Conservation (phyloP, 2,113 vertebrate species). For the Vidua chalybeata region DNA sequence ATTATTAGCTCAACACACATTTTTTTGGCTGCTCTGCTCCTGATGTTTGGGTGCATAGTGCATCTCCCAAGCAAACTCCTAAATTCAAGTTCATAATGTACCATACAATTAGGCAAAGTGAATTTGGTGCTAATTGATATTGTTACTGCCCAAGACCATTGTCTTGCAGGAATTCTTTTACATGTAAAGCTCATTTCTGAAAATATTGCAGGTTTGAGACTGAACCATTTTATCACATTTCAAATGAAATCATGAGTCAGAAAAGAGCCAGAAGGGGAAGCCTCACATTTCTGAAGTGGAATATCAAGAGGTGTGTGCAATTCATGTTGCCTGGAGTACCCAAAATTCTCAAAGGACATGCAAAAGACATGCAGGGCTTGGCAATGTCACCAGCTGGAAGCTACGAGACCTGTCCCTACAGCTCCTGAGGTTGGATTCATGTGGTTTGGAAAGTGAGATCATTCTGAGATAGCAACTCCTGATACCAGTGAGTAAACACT, state of each 20-base stretch:
- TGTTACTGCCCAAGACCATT: fast-evolving
- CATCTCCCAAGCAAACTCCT: background rate
- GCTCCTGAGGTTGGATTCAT: background rate
- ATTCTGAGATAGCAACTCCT: background rate
- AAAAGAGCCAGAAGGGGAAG: background rate
- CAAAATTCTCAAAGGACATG: background rate
- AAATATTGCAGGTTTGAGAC: background rate
- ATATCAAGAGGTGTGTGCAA: background rate
- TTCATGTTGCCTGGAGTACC: background rate
- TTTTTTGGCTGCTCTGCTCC: background rate
- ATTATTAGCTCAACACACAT: background rate
- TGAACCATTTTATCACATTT: background rate
- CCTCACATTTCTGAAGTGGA: background rate
- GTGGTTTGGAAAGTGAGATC: background rate
- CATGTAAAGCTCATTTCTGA: background rate
- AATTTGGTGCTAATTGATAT: background rate
- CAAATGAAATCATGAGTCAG: background rate
- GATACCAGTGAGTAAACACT: background rate
- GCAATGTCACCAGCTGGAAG: background rate
- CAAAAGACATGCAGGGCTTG: background rate
- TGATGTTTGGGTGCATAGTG: background rate
- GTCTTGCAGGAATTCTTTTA: background rate
- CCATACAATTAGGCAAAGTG: background rate
- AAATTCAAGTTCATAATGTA: background rate
- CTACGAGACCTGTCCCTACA: background rate